Conservation (phyloP, 2,888 invertebrate genomes). For the Pollenia angustigena region DNA sequence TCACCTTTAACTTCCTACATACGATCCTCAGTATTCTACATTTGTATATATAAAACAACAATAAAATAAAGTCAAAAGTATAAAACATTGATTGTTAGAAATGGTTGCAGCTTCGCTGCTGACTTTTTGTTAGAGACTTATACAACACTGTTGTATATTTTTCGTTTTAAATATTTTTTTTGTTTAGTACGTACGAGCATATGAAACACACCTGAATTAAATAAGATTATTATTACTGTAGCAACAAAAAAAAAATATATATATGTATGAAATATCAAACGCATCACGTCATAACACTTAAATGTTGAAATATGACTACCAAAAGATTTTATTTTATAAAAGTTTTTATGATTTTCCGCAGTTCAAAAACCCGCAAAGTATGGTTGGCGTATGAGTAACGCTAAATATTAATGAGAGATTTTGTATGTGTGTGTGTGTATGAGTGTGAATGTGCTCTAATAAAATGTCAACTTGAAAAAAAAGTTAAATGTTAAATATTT, state of each 20-base stretch:
- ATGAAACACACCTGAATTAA: constrained; percentile 77
- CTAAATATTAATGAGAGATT: not conserved
- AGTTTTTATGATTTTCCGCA: constrained; percentile 15
- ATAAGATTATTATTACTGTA: constrained; percentile 65
- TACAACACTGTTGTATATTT: constrained; percentile 18
- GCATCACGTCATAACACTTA: constrained; percentile 77
- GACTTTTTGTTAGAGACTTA: constrained; percentile 44
- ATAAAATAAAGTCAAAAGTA: constrained; percentile 54
- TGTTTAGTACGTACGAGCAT: constrained; percentile 3
- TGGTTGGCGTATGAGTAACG: constrained; percentile 70
- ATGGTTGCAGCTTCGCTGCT: constrained; percentile 46
- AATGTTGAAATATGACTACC: constrained; percentile 68
- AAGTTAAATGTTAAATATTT: constrained; percentile 39
- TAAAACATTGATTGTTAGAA: constrained; percentile 53
- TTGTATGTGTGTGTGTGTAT: not conserved
- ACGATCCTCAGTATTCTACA: constrained; percentile 70
- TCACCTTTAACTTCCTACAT: constrained; percentile 83
- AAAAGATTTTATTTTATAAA: constrained; percentile 38
- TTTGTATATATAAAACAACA: constrained; percentile 19
- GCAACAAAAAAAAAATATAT: not conserved
- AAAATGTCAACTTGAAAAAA: constrained; percentile 50
- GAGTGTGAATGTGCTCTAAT: constrained; percentile 33
- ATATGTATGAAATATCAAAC: constrained; percentile 71
- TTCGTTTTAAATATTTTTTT: constrained; percentile 40
- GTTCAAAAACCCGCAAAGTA: not conserved